Conservation (phyloP, 2,888 invertebrate genomes). For the Stenotaenia linearis region DNA sequence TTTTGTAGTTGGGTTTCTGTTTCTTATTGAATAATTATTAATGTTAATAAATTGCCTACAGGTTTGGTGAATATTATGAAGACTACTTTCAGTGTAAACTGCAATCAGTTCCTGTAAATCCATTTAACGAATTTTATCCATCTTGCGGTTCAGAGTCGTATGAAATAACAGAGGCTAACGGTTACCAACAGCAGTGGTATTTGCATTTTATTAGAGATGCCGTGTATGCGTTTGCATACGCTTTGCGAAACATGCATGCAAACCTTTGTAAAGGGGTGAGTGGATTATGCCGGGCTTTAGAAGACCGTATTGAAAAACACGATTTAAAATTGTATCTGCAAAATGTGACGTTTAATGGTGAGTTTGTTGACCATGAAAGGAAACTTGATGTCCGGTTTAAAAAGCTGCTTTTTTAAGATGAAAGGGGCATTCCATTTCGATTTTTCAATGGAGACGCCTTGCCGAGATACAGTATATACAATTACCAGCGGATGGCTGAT, state of each 20-base stretch:
- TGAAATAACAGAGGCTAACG: conserved; percentile 35
- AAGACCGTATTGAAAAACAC: conserved; percentile 47
- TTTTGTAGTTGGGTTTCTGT: too few relatives aligned
- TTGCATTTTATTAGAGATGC: conserved; percentile 55
- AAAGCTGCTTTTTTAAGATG: conserved; percentile 48
- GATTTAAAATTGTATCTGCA: conserved; percentile 48
- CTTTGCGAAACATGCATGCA: conserved; percentile 50
- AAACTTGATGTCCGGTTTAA: too few relatives aligned
- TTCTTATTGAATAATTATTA: not conserved
- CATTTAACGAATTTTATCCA: conserved; percentile 35
- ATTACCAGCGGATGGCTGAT: conserved; percentile 47
- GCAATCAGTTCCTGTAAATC: conserved; percentile 31
- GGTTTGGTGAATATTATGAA: conserved; percentile 54
- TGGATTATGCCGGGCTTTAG: conserved; percentile 50
- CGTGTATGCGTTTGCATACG: conserved; percentile 53
- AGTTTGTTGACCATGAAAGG: too few relatives aligned
- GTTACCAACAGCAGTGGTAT: conserved; percentile 50
- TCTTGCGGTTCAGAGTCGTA: conserved; percentile 31
- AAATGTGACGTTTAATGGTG: conserved; percentile 53
- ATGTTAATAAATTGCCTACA: not conserved
- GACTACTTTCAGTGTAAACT: conserved; percentile 47
- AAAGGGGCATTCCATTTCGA: conserved; percentile 50
- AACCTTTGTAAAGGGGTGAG: conserved; percentile 45
- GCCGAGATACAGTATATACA: conserved; percentile 54
- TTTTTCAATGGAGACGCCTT: conserved; percentile 54